Evolutionary conservation across 2,888 invertebrate genomes (phyloP), one percentile per base, ranked within the genome.

Genomic region (Drosophila paramelanica): DNA sequence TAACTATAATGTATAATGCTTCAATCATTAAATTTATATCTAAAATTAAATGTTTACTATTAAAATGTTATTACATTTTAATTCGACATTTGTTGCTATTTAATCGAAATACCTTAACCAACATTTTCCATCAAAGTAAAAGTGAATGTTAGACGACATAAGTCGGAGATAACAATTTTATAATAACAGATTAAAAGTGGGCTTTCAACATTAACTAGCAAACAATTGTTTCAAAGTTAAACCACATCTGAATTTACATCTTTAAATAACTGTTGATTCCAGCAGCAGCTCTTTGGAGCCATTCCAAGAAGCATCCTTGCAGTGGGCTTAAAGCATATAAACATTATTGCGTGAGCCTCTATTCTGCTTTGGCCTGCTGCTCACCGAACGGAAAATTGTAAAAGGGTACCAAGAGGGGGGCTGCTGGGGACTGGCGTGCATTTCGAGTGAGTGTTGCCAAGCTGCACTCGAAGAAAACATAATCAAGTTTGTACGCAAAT

Each of bases 301-400:
- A 33, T 33, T 53, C 38, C 45, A 36, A 51, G 62, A 52, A 43
- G 50, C 70, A 43, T 59, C 57, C 67, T 59, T 57, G 59, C 39
- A 67, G 70, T 58, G 67, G 65, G 38, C 70, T 67, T 68, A 71
- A 74, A 81, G 61, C 71, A 64, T 57, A 81, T 70, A 71, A 66
- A 68, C 75, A 79, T 78, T 74, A 74, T 70, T 65, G 62, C 45
- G 55, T 58, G 49, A 55, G 61, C 36, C 45, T 39, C 41, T 41
- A 38, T 36, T 36, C 36, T 41, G 66, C 42, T 23, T 36, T n/a
- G 55, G 39, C 23, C 57, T 66, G 66, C 31, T 67, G 67, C 13
- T 69, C 55, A 61, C 50, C 58, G 67, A 58, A 72, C 56, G 52
- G 39, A 17, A 51, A 68, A 43, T 20, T 20, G 20, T 7, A 6